Conservation (phyloP, 2,888 invertebrate genomes). For the Tachystola acroxantha region DNA sequence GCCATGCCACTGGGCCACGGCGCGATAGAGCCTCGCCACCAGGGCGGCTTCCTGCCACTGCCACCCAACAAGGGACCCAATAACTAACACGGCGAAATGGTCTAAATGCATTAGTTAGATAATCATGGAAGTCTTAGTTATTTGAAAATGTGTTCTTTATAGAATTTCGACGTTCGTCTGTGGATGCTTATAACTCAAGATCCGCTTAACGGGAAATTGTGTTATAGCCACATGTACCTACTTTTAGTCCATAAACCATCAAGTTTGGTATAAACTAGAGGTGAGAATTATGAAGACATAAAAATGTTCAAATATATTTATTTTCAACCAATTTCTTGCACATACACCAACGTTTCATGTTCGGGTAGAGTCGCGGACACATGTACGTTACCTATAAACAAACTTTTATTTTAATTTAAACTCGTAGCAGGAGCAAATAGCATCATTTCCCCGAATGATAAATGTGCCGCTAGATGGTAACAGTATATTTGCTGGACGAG, state of each 20-base stretch:
- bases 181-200: too few relatives aligned
- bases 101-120: slow-evolving; percentile 7
- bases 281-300: too few relatives aligned
- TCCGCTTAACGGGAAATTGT: too few relatives aligned
- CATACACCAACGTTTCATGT: too few relatives aligned
- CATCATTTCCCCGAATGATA: not conserved
- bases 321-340: too few relatives aligned
- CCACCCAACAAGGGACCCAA: not conserved
- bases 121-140: slow-evolving; percentile 3
- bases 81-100: not conserved
- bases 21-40: not conserved
- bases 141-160: not conserved
- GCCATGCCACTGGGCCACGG: not conserved
- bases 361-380: too few relatives aligned
- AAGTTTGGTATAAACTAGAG: too few relatives aligned
- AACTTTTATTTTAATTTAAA: not conserved
- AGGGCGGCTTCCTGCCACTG: not conserved
- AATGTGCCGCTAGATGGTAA: not conserved
- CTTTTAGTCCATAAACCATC: too few relatives aligned
- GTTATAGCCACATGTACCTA: too few relatives aligned
- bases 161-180: too few relatives aligned
- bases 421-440: not conserved
- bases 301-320: too few relatives aligned
- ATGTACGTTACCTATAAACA: too few relatives aligned
- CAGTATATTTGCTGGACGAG: not conserved